Evolutionary conservation across 2,113 vertebrate genomes (phyloP), one percentile per base, ranked within the genome.

Genomic region (Dicrurus megarhynchus): DNA sequence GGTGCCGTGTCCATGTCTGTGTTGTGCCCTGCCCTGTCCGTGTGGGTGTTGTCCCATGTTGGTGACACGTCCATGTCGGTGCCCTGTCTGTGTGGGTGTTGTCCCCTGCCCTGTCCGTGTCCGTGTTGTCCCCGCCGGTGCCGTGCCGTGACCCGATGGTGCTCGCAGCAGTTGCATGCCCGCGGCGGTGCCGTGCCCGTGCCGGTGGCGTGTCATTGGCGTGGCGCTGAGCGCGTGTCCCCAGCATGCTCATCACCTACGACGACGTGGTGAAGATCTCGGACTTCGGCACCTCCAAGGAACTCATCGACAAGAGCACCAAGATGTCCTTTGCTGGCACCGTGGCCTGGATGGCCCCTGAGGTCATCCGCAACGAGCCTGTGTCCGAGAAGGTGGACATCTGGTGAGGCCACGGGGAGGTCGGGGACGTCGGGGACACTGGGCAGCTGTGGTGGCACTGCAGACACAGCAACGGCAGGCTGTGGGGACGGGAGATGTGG

Each of bases 301-400:
- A 99, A 94, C 98, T 99, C 94, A 99, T 98, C 26, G 99, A 99
- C 98, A 99, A 99, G 97, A 99, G 99, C 98, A 99, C 99, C 96
- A 99, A 99, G 98, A 99, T 99, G 99, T 99, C 99, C 52, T 99
- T 99, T 11, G 99, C 99, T 0, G 99, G 99, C 85, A 99, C 99
- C 2, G 99, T 99, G 97, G 99, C 99, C 97, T 99, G 99, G 99
- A 99, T 99, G 99, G 99, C 99, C 3, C 99, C 99, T 0, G 99
- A 99, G 96, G 99, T 99, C 84, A 99, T 99, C 92, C 98, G 99
- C 77, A 99, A 99, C 1, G 99, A 99, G 92, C 99, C 99, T 0
- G 99, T 99, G 57, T 99, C 99, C 4, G 99, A 99, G 97, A 99
- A 99, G 97, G 99, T 99, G 32, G 99, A 99, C 97, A 99, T 99